Evolutionary conservation across 2,888 invertebrate species (phyloP).

Genomic region (Melitaea athalia): DNA sequence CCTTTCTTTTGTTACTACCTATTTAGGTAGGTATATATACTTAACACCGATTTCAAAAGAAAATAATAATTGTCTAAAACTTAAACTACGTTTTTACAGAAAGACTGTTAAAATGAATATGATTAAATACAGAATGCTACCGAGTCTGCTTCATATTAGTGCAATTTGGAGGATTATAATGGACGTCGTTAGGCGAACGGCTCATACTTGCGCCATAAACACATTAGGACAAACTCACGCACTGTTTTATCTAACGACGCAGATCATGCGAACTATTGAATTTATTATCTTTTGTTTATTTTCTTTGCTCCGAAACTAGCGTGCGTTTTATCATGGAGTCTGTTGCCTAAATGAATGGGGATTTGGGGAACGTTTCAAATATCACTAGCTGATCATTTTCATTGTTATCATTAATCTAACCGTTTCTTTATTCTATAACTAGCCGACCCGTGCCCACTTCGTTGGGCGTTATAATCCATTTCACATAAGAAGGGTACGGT

Average conservation of each 20-base stretch:
- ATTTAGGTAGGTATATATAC: too few relatives aligned
- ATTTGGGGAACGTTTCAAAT: neutral
- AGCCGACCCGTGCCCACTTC: too few relatives aligned
- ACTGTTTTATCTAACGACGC: slow-evolving; percentile 50
- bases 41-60: too few relatives aligned
- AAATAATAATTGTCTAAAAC: neutral
- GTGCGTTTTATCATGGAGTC: slow-evolving; percentile 3
- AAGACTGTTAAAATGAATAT: slow-evolving; percentile 18
- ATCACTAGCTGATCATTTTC: neutral
- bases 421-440: neutral
- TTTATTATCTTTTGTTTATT: slow-evolving; percentile 25
- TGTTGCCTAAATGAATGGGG: neutral
- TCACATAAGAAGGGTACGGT: too few relatives aligned
- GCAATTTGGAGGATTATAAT: slow-evolving; percentile 32
- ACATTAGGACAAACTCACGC: slow-evolving; percentile 47
- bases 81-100: neutral
- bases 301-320: slow-evolving; percentile 12
- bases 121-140: slow-evolving; percentile 7
- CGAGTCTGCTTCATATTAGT: slow-evolving; percentile 17
- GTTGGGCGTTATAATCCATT: too few relatives aligned
- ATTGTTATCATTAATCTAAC: neutral
- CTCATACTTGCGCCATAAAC: slow-evolving; percentile 48
- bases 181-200: slow-evolving; percentile 41
- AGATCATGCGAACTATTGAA: slow-evolving; percentile 51
- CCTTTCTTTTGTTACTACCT: too few relatives aligned